Conservation (phyloP, 2,113 vertebrate genomes). For the Alligator sinensis region DNA sequence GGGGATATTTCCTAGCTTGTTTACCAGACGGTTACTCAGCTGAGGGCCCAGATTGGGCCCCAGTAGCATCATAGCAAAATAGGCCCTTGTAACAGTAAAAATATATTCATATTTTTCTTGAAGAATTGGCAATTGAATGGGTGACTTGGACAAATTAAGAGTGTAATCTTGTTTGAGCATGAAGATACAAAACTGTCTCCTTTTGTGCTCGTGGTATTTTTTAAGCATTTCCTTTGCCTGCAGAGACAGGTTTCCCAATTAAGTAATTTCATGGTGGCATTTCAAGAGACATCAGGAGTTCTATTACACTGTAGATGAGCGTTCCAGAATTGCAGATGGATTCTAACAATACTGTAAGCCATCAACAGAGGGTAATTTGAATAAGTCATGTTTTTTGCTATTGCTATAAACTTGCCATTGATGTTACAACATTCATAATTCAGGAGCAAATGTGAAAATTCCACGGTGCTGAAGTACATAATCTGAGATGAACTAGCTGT, state of each 20-base stretch:
- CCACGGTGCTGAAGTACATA: neutral
- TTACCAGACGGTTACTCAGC: neutral
- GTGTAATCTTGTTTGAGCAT: neutral
- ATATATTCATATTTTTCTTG: neutral
- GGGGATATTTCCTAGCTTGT: neutral
- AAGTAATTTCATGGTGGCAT: constrained; percentile 50
- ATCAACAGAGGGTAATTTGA: constrained; percentile 63
- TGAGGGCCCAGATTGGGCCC: neutral
- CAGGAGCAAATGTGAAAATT: constrained; percentile 58
- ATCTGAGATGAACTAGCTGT: constrained; percentile 9
- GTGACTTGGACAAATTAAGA: neutral
- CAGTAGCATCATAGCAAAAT: neutral
- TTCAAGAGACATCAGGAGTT: constrained; percentile 43
- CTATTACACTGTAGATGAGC: neutral
- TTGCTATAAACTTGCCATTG: constrained; percentile 44
- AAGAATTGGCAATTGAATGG: neutral
- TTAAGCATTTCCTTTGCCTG: neutral
- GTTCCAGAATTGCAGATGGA: constrained; percentile 48
- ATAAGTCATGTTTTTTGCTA: constrained; percentile 63
- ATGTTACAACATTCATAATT: constrained; percentile 62
- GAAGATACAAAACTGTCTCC: neutral
- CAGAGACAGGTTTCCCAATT: constrained; percentile 32
- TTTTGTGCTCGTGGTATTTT: neutral
- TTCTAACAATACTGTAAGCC: constrained; percentile 49
- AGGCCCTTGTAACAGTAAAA: neutral